Conservation (phyloP, 1,140 invertebrate genomes). For the Cotesia glomerata region DNA sequence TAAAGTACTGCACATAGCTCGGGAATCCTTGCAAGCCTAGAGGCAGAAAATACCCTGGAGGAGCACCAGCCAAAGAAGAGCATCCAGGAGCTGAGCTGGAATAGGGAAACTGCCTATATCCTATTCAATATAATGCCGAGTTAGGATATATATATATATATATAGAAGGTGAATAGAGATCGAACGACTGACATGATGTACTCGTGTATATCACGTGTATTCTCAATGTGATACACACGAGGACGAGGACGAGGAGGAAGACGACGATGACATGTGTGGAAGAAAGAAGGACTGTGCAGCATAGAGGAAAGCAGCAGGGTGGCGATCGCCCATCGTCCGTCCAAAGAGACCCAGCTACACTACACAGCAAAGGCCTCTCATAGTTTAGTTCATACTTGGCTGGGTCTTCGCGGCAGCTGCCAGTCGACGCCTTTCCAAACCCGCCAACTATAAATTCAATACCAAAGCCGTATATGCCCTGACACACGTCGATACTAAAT, state of each 20-base stretch:
- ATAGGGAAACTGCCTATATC: too few relatives aligned
- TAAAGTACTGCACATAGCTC: not conserved
- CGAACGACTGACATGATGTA: too few relatives aligned
- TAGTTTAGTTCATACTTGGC: slow-evolving; percentile 39
- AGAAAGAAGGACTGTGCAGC: not conserved
- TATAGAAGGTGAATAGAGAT: too few relatives aligned
- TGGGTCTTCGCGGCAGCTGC: slow-evolving; percentile 36
- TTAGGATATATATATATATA: too few relatives aligned
- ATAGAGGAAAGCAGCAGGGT: not conserved
- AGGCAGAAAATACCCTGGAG: not conserved
- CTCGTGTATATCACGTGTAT: too few relatives aligned
- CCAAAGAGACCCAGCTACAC: not conserved
- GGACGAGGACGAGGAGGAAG: too few relatives aligned
- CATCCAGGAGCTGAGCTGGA: too few relatives aligned
- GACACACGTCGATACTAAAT: slow-evolving; percentile 24
- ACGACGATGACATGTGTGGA: not conserved
- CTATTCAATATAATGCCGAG: too few relatives aligned
- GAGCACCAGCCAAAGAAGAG: not conserved
- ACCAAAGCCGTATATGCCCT: slow-evolving; percentile 17
- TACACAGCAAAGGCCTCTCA: not conserved
- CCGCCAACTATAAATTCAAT: slow-evolving; percentile 42
- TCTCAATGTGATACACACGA: too few relatives aligned
- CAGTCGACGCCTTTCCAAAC: slow-evolving; percentile 41
- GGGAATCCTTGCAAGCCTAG: not conserved
- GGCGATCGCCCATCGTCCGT: not conserved